Percentiles rank a stretch among this genome's conserved stretches.
phyloP scores from a whole-genome alignment of 1,140 invertebrate genomes.

The Sitophilus oryzae region DNA sequence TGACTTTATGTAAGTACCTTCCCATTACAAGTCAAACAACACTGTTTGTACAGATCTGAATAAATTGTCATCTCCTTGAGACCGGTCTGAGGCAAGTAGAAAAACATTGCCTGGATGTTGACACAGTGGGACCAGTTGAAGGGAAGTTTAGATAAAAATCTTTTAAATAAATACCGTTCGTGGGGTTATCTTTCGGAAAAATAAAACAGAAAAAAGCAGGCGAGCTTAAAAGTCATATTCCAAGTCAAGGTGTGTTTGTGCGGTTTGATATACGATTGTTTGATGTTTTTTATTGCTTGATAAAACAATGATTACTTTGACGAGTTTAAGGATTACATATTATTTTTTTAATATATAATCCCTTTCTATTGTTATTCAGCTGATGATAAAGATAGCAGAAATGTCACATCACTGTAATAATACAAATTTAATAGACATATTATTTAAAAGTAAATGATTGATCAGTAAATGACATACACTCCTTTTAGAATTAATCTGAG shows the following conservation, averaged over 20 bases:
- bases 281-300: too few species aligned
- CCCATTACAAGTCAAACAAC: slow-evolving; percentile 14
- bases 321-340: too few species aligned
- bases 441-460: too few species aligned
- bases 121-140: neutral
- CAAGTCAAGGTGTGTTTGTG: neutral
- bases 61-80: slow-evolving; percentile 17
- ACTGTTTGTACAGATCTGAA: slow-evolving; percentile 13
- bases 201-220: neutral
- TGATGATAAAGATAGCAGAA: too few species aligned
- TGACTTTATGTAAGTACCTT: slow-evolving; percentile 14
- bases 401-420: too few species aligned
- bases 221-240: neutral
- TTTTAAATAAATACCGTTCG: slow-evolving; percentile 1
- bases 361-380: too few species aligned
- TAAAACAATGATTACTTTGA: too few species aligned
- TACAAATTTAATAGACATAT: too few species aligned
- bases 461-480: too few species aligned
- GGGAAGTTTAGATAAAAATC: slow-evolving; percentile 9
- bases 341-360: too few species aligned
- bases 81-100: slow-evolving; percentile 7
- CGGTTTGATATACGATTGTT: too few species aligned
- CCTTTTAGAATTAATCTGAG: too few species aligned
- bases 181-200: slow-evolving; percentile 1
- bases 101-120: slow-evolving; percentile 9